These are phyloP conservation scores for Channa maculata DNA, from an alignment of 2,113 vertebrate species.

Conservation along the genomic window DNA sequence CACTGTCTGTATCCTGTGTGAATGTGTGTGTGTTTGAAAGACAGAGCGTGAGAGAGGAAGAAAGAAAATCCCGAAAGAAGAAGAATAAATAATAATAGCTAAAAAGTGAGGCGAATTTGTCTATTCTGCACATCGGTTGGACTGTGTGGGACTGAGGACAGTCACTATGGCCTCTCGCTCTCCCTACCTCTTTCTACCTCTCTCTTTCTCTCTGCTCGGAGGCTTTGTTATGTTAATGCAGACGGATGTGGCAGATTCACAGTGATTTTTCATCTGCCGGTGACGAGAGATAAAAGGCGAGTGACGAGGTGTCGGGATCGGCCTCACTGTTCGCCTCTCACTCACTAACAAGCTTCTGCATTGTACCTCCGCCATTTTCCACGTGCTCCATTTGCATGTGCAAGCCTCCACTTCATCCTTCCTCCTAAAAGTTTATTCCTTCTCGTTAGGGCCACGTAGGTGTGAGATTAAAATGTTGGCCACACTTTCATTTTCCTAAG, in stretches of 20 bases:
- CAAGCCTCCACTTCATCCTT: conserved; percentile 83
- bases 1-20: conserved; percentile 61
- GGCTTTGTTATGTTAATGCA: conserved; percentile 99
- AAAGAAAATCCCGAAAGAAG: conserved; percentile 2
- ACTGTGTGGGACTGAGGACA: conserved; percentile 77
- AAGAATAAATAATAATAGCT: conserved; percentile 46
- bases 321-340: conserved; percentile 97
- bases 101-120: conserved; percentile 32
- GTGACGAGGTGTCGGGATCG: conserved; percentile 98
- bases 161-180: conserved; percentile 55
- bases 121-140: conserved; percentile 57
- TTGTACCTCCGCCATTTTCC: conserved; percentile 92
- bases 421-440: conserved; percentile 84
- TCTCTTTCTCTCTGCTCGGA: conserved; percentile 63
- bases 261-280: conserved; percentile 95
- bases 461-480: conserved; percentile 83
- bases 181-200: conserved; percentile 21
- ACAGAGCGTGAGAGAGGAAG: neutral
- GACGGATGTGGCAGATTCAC: conserved; percentile 98
- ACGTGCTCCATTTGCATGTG: conserved; percentile 90
- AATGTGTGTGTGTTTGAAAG: conserved; percentile 28
- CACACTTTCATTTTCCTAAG: conserved; percentile 74
- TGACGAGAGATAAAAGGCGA: conserved; percentile 97
- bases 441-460: conserved; percentile 80
- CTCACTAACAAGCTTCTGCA: conserved; percentile 97